Evolutionary conservation across 2,797 vertebrate genomes (phyloP), one percentile per base, ranked within the genome.

Genomic region (Triplophysa yarkandensis): DNA sequence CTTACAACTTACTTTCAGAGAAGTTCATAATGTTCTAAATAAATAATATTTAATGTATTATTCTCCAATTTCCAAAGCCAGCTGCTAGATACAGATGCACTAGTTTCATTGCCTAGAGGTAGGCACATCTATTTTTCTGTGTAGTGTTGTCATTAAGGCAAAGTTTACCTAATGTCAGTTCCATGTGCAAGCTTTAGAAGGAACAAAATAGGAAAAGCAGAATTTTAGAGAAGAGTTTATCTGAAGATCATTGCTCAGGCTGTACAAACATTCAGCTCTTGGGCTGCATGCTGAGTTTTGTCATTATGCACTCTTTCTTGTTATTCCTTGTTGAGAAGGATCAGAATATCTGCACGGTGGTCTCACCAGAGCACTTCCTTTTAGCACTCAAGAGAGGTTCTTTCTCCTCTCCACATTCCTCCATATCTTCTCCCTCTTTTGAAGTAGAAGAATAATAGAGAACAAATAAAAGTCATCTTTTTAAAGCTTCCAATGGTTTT

Each of bases 201-300:
- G 48, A 82, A 68, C 65, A 61, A 55, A 68, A 71, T 62, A 64
- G 72, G 74, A 71, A 74, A 66, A 21, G 46, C 48, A 27, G 60
- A 70, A 60, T 77, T 68, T 61, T 19, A 21, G 28, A 43, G 9
- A 30, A 27, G 52, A 52, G 69, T 79, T 77, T 79, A 74, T 63
- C 60, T 48, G 62, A 77, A 71, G 67, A 63, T 74, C 67, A 21
- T 70, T 14, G 66, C 41, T 71, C 71, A 62, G 57, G 43, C 71
- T 76, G 68, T 46, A 66, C 77, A 80, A 82, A 82, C 75, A 76
- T 77, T 80, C 71, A 13, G 28, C 65, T 74, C 69, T 80, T 52
- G 19, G 60, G 58, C 39, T 14, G 17, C 76, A 9, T 50, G 76
- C 78, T 78, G 75, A 36, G 68, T 60, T 76, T 68, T 68, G 72